phyloP scores from a whole-genome alignment of 2,113 vertebrate genomes.

The Cynopterus brachyotis region DNA sequence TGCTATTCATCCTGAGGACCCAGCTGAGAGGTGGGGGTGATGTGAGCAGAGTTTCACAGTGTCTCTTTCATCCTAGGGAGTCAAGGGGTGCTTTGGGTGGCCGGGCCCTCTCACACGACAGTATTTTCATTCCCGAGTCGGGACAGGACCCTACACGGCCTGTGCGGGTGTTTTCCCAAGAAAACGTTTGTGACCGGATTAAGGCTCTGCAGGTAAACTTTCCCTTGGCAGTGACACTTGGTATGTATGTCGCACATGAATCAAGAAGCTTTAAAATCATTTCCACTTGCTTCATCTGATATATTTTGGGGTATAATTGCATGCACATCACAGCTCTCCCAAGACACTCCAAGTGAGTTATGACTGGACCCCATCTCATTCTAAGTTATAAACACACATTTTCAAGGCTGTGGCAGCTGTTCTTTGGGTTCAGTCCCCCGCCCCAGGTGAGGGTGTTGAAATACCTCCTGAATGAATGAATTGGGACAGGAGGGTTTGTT shows the following conservation, averaged over 20 bases:
- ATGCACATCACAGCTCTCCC: background rate
- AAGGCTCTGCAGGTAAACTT: constrained; percentile 92
- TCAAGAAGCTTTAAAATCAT: background rate
- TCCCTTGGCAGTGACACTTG: rapidly evolving
- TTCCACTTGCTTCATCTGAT: background rate
- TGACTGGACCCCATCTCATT: background rate
- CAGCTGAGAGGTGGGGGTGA: no score
- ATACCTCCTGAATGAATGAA: background rate
- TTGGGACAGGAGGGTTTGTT: background rate
- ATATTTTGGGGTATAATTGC: background rate
- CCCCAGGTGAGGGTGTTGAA: background rate
- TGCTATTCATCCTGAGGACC: background rate
- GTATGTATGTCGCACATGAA: background rate
- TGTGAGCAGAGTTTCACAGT: background rate
- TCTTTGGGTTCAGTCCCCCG: background rate
- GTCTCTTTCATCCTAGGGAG: constrained; percentile 80
- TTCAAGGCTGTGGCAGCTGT: background rate
- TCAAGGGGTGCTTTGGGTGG: constrained; percentile 86
- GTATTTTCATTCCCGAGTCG: constrained; percentile 92
- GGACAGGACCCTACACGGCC: constrained; percentile 85
- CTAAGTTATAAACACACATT: background rate
- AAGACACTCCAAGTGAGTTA: background rate
- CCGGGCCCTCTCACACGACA: constrained; percentile 94
- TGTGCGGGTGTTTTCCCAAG: constrained; percentile 90
- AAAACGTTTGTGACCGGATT: constrained; percentile 92